Base-by-base conservation (phyloP, 2,797 vertebrate species). In the Potorous gilbertii region DNA sequence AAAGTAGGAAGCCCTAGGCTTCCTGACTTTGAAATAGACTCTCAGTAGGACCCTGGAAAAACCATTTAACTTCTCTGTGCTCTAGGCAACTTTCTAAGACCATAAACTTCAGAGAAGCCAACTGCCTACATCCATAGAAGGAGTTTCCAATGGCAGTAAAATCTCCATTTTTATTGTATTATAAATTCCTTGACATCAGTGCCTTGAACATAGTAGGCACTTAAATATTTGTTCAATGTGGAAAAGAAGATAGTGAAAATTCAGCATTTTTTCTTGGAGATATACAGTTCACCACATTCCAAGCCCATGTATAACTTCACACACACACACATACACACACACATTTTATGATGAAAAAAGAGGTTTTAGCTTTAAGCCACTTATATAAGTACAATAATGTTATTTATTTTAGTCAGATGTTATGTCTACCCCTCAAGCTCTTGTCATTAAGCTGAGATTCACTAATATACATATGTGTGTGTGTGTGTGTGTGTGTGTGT, bases 401-500 rank as follows among this genome's bases (percentile, higher is more conserved):
- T 55, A 14, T 55, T 5, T 90, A 62, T 87, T 54, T 96, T 94
- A 93, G 66, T 95, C 55, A 59, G 56, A 56, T 46, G 66, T 92
- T 90, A 97, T 93, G 96, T 95, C 92, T 40, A 95, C 52, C 1
- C 1, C 29, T 55, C n/a, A 0, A 92, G 31, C 24, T 74, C 89
- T 90, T 95, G 46, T 94, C 92, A 97, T 98, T 96, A 54, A 56
- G 87, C 91, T 92, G 13, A 95, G 56, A n/a, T 74, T 54, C 92
- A 95, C 92, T 52, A 93, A 96, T 93, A 90, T 81, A 52, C n/a
- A n/a, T n/a, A n/a, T n/a, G n/a, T n/a, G n/a, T n/a, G n/a, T n/a
- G n/a, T n/a, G n/a, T n/a, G n/a, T n/a, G n/a, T n/a, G n/a, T n/a
- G n/a, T n/a, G n/a, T n/a, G n/a, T n/a, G n/a, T n/a, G n/a, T n/a